A percentile compares a stretch with the other conserved stretches of the same genome.
Conservation (phyloP, 2,888 invertebrate genomes). For the Acrobasis repandana region DNA sequence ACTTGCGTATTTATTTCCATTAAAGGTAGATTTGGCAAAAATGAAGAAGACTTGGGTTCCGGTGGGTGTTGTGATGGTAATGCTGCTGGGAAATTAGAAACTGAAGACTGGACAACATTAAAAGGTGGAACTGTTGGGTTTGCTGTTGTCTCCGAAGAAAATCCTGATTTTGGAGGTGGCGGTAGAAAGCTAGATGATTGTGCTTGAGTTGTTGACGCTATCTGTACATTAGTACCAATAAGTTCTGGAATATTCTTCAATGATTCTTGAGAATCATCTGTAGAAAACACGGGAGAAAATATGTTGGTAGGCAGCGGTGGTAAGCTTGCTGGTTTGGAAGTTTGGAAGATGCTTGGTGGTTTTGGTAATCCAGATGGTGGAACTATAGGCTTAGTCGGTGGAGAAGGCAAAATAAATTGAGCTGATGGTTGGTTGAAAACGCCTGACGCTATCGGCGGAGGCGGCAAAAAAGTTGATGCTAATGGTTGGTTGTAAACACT, state of each 20-base stretch:
- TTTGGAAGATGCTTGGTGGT: conserved; percentile 2
- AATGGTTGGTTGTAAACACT: too few relatives aligned
- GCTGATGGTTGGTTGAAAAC: neutral
- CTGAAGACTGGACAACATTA: neutral
- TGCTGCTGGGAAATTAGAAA: conserved; percentile 5
- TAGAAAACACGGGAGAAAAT: conserved; percentile 11
- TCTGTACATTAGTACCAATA: neutral
- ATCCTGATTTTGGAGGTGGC: neutral
- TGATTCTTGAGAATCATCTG: neutral
- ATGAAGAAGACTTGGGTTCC: neutral
- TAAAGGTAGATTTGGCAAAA: conserved; percentile 12
- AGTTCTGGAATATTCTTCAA: neutral
- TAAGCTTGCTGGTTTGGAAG: conserved; percentile 12
- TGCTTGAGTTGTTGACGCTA: neutral
- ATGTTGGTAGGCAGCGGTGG: conserved; percentile 16
- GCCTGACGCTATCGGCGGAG: neutral
- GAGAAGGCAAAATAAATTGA: conserved; percentile 5
- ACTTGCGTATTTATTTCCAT: neutral
- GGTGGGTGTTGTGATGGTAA: neutral
- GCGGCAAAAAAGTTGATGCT: neutral
- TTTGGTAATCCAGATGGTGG: conserved; percentile 10
- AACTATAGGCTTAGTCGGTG: conserved; percentile 15
- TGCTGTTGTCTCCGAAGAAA: neutral
- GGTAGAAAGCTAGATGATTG: neutral
- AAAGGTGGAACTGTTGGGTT: conserved; percentile 11